phyloP scores from a whole-genome alignment of 2,888 invertebrate species.

The Actias luna region DNA sequence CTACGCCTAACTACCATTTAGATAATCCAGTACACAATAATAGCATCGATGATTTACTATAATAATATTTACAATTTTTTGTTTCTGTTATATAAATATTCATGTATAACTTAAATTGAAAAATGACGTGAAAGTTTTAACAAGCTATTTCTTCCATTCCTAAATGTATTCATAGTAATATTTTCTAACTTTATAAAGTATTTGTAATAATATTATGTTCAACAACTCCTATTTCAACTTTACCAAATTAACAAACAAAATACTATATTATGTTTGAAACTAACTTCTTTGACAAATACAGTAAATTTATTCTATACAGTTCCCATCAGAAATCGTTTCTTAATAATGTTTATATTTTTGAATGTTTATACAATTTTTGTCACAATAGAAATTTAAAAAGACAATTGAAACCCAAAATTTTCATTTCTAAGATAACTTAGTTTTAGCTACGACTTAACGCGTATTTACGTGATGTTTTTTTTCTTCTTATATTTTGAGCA shows the following conservation, averaged over 20 bases:
- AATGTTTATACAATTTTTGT: background rate
- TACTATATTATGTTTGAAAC: background rate
- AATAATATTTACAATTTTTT: too few species aligned
- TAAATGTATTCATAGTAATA: background rate
- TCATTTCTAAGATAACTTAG: too few species aligned
- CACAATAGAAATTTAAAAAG: background rate
- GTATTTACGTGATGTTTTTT: too few species aligned
- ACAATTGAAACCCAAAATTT: background rate
- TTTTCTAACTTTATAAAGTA: background rate
- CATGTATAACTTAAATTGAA: too few species aligned
- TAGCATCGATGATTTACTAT: too few species aligned
- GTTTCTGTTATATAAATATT: too few species aligned
- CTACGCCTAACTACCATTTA: constrained; percentile 23
- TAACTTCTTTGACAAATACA: background rate
- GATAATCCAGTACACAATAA: too few species aligned
- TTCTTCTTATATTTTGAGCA: too few species aligned
- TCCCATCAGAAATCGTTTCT: background rate
- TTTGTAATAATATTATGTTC: background rate
- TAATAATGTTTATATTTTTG: background rate
- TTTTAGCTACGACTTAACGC: too few species aligned
- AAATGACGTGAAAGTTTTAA: background rate
- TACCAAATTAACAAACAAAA: background rate
- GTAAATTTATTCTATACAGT: background rate
- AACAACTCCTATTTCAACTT: background rate
- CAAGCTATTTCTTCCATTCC: background rate